Percentiles rank a stretch among this genome's conserved stretches.
These are phyloP conservation scores for Paramormyrops kingsleyae DNA, from an alignment of 2,113 vertebrate genomes.

Conservation along the genomic window DNA sequence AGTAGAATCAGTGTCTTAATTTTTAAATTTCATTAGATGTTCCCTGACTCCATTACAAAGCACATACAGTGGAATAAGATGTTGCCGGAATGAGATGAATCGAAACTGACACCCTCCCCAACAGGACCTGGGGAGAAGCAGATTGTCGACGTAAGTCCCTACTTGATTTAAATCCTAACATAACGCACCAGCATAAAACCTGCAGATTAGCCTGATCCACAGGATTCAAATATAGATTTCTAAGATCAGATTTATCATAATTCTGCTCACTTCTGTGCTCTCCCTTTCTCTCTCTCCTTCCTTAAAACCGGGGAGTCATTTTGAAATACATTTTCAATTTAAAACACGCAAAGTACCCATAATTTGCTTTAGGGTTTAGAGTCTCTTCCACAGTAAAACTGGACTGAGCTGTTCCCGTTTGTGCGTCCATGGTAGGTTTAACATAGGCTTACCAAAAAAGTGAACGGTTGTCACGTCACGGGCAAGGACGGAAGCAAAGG, in stretches of 20 bases:
- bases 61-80: not conserved
- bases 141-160: not conserved
- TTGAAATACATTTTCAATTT: conserved; percentile 14
- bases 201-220: conserved; percentile 9
- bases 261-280: not conserved
- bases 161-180: conserved; percentile 8
- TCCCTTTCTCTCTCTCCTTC: not conserved
- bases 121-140: not conserved
- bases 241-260: conserved; percentile 11
- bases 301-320: not conserved
- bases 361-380: conserved; percentile 12
- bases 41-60: not conserved
- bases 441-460: not conserved
- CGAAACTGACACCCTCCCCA: not conserved
- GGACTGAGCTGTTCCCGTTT: not conserved
- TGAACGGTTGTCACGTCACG: not conserved
- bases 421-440: not conserved
- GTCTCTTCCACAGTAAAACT: not conserved
- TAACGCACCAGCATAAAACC: conserved; percentile 1
- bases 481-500: no score
- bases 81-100: not conserved
- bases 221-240: conserved; percentile 6
- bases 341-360: conserved; percentile 10
- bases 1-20: not conserved
- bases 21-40: not conserved